Evolutionary conservation across 2,797 vertebrate genomes (phyloP), one percentile per base, ranked within the genome.

Genomic region (Tiaroga cobitis): DNA sequence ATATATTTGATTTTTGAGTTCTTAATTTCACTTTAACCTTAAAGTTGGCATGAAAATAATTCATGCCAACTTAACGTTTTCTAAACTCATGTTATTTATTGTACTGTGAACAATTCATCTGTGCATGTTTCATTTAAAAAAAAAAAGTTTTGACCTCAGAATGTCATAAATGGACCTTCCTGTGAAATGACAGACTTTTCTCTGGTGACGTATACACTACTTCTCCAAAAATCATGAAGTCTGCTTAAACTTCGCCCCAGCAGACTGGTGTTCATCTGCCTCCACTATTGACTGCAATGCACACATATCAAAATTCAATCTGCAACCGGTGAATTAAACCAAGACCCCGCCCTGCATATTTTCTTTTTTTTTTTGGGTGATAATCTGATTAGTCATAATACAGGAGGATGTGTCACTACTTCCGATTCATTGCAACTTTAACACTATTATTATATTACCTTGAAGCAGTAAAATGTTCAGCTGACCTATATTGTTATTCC

Each of bases 271-370:
- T 63, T 63, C n/a, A 78, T 29, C 56, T 29, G 2, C 16, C 5
- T 61, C 16, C 54, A 29, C 24, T 61, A 61, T 78, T 41, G 4
- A 61, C 4, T 59, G 75, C 37, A n/a, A 41, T 24, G 8, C 54
- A 37, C 75, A 78, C 37, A 29, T 63, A n/a, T 79, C 76, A 63
- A 78, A 78, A 43, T 78, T 8, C 16, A 19, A 21, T 39, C 51
- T 15, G 26, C 5, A 59, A 43, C n/a, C 4, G 1, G 9, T 63
- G 4, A 10, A 59, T 76, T 59, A 19, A 59, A 69, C 5, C 34
- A 56, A 9, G 21, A n/a, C 51, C 21, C 51, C 32, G 1, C 34
- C 51, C 51, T 59, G 5, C 32, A 37, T 76, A 13, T 39, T 37
- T 5, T 19, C 0, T 43, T 0, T 41, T 3, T 43, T 19, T 39